These are phyloP conservation scores for Unio delphinus DNA, from an alignment of 2,888 invertebrate species.

Conservation along the genomic window DNA sequence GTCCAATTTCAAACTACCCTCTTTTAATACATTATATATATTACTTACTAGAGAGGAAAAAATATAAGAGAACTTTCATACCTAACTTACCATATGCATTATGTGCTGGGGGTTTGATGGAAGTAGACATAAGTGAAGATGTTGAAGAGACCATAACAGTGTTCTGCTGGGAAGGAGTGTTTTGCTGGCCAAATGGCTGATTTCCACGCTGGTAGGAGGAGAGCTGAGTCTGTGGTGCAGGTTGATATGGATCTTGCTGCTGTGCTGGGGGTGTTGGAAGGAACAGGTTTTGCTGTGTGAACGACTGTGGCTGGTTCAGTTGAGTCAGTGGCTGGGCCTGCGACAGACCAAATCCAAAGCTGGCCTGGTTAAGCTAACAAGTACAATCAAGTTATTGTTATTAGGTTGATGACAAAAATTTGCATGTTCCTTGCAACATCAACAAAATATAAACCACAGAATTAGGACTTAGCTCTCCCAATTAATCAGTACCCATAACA, in stretches of 20 bases:
- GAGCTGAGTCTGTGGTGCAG: constrained; percentile 32
- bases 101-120: constrained; percentile 77
- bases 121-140: constrained; percentile 90
- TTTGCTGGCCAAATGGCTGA: constrained; percentile 56
- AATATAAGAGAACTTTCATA: too few relatives aligned
- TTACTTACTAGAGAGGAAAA: too few relatives aligned
- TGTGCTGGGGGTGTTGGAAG: constrained; percentile 78
- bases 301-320: constrained; percentile 55
- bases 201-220: constrained; percentile 36
- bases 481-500: too few relatives aligned
- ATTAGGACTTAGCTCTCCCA: too few relatives aligned
- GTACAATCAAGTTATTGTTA: neutral
- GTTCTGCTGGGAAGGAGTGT: constrained; percentile 83
- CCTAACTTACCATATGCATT: constrained; percentile 46
- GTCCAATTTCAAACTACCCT: too few relatives aligned
- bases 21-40: too few relatives aligned
- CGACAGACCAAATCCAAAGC: constrained; percentile 75
- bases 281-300: constrained; percentile 72
- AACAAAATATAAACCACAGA: too few relatives aligned
- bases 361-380: constrained; percentile 53
- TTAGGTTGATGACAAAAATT: too few relatives aligned
- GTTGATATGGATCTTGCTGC: constrained; percentile 44
- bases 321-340: constrained; percentile 51
- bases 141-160: constrained; percentile 88
- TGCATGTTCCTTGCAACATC: too few relatives aligned